Conservation (phyloP, 2,888 invertebrate genomes). For the Melinaea menophilus region DNA sequence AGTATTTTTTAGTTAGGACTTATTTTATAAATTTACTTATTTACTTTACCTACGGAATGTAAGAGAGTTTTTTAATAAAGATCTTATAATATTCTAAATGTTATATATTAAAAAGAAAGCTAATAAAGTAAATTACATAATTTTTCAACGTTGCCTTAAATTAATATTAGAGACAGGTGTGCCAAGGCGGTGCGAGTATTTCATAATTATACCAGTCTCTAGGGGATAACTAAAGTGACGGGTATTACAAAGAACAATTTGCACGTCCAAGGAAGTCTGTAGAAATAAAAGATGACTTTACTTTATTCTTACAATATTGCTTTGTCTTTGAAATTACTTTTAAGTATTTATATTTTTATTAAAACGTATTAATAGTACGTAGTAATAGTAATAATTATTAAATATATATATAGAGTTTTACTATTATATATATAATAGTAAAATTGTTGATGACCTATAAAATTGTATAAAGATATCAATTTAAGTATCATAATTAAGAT, state of each 20-base stretch:
- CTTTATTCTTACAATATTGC: conserved; percentile 34
- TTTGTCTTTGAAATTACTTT: conserved; percentile 37
- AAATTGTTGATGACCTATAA: too few species aligned
- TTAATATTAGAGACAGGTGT: conserved; percentile 40
- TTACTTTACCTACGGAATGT: background rate
- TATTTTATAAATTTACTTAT: conserved; percentile 13
- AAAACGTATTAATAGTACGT: too few species aligned
- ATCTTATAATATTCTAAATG: background rate
- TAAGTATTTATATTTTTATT: conserved; percentile 10
- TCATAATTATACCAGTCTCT: conserved; percentile 36
- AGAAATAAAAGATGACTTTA: conserved; percentile 31
- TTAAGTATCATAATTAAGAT: too few species aligned
- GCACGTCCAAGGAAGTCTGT: conserved; percentile 32
- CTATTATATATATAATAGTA: too few species aligned
- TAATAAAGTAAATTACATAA: conserved; percentile 33
- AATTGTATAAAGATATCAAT: too few species aligned
- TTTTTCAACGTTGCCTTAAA: conserved; percentile 35
- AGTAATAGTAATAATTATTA: too few species aligned
- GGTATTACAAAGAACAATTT: conserved; percentile 39
- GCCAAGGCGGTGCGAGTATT: conserved; percentile 36
- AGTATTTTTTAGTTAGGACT: background rate
- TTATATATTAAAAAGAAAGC: conserved; percentile 23
- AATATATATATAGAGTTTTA: too few species aligned
- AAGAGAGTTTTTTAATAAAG: background rate
- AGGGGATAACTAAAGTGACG: conserved; percentile 35